Evolutionary conservation across 2,113 vertebrate genomes (phyloP).

Genomic region (Muntiacus reevesi): DNA sequence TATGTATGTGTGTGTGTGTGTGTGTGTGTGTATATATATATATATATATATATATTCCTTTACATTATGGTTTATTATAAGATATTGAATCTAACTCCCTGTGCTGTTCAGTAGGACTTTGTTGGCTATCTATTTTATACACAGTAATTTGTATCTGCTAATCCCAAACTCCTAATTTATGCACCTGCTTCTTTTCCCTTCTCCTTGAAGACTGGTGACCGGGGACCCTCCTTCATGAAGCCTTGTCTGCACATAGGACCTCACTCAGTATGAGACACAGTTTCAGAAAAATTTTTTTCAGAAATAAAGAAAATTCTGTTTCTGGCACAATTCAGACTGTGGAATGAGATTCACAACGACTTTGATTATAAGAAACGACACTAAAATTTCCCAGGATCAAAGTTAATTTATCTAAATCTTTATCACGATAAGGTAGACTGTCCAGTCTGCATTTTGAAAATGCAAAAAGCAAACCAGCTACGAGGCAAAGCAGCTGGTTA

Average conservation of each 20-base stretch:
- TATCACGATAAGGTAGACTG: not conserved
- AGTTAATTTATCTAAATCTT: not conserved
- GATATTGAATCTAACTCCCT: not conserved
- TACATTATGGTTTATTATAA: not conserved
- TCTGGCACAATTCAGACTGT: not conserved
- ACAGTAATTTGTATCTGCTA: not conserved
- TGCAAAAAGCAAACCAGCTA: not conserved
- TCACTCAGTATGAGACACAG: not conserved
- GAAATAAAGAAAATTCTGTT: not conserved
- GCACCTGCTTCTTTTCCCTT: not conserved
- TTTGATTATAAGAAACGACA: not conserved
- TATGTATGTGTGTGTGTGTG: fast-evolving
- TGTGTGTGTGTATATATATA: fast-evolving
- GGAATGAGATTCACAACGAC: not conserved
- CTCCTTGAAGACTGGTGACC: not conserved
- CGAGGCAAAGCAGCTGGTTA: not conserved
- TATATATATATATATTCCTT: not conserved
- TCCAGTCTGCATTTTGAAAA: not conserved
- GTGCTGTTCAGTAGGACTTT: not conserved
- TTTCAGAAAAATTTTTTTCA: not conserved
- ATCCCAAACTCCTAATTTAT: not conserved
- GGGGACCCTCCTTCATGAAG: not conserved
- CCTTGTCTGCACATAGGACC: not conserved
- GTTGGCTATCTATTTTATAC: not conserved
- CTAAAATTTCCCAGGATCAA: not conserved